Percentiles rank a stretch among this genome's conserved stretches.
Conservation (phyloP, 2,113 vertebrate genomes). For the Glaucomys volans region DNA sequence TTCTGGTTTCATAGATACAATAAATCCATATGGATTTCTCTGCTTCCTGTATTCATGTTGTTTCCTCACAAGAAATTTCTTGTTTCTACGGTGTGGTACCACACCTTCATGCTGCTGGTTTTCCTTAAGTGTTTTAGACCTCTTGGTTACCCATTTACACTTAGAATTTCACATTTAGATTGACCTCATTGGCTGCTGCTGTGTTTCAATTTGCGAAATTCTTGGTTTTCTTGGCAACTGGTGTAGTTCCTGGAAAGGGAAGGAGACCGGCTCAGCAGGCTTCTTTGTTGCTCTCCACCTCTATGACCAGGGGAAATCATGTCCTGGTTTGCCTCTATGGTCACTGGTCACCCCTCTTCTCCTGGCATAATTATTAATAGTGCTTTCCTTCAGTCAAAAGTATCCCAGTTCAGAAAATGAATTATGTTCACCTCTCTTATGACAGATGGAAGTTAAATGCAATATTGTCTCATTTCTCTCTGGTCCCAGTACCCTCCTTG, state of each 20-base stretch:
- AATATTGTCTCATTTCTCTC: slow-evolving; percentile 52
- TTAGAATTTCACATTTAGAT: neutral
- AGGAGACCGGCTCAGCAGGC: neutral
- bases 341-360: neutral
- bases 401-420: slow-evolving; percentile 43
- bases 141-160: neutral
- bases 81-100: neutral
- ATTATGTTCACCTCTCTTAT: slow-evolving; percentile 38
- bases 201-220: neutral
- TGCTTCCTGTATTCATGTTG: neutral
- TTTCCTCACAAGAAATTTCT: slow-evolving; percentile 5
- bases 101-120: neutral
- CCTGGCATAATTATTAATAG: neutral
- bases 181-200: neutral
- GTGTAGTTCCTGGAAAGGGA: neutral
- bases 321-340: neutral
- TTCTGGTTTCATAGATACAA: slow-evolving; percentile 36
- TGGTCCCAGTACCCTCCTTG: neutral
- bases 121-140: neutral
- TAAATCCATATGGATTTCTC: neutral
- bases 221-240: slow-evolving; percentile 7
- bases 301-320: neutral
- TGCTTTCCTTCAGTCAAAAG: slow-evolving; percentile 27
- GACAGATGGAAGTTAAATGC: slow-evolving; percentile 55
- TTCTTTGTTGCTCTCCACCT: neutral